Evolutionary conservation across 2,113 vertebrate genomes (phyloP).

Genomic region (Thalassarche chlororhynchos): DNA sequence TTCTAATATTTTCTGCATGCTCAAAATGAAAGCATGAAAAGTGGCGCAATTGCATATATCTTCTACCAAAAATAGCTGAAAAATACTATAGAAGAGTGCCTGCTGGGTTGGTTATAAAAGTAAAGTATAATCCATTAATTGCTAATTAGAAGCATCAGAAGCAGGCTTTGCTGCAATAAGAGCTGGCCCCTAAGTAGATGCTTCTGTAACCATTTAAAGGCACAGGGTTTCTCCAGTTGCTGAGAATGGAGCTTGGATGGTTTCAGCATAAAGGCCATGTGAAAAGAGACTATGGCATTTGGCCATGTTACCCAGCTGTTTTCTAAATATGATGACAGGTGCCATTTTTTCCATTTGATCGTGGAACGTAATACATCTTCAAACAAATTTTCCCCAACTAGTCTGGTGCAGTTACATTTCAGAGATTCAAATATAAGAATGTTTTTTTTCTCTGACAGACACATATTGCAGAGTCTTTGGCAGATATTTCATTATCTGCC

Average conservation of each 20-base stretch:
- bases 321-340: conserved; percentile 81
- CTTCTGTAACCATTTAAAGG: conserved; percentile 70
- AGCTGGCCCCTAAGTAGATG: conserved; percentile 53
- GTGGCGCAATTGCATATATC: background rate
- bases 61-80: conserved; percentile 48
- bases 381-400: conserved; percentile 77
- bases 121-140: conserved; percentile 66
- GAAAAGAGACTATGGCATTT: conserved; percentile 70
- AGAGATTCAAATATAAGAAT: conserved; percentile 56
- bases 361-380: conserved; percentile 83
- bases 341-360: conserved; percentile 82
- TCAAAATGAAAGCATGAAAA: conserved; percentile 32
- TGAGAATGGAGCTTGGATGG: conserved; percentile 59
- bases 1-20: background rate
- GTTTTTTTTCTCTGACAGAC: background rate
- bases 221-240: conserved; percentile 67
- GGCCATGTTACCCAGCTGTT: conserved; percentile 76
- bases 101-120: conserved; percentile 62
- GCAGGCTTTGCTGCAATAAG: conserved; percentile 64
- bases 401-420: conserved; percentile 61
- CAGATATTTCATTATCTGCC: background rate
- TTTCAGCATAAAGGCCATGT: conserved; percentile 71
- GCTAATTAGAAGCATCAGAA: conserved; percentile 67
- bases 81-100: conserved; percentile 42
- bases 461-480: background rate